A percentile compares a stretch with the other conserved stretches of the same genome.
phyloP scores from a whole-genome alignment of 2,113 vertebrate species.

The Prunella fulvescens region DNA sequence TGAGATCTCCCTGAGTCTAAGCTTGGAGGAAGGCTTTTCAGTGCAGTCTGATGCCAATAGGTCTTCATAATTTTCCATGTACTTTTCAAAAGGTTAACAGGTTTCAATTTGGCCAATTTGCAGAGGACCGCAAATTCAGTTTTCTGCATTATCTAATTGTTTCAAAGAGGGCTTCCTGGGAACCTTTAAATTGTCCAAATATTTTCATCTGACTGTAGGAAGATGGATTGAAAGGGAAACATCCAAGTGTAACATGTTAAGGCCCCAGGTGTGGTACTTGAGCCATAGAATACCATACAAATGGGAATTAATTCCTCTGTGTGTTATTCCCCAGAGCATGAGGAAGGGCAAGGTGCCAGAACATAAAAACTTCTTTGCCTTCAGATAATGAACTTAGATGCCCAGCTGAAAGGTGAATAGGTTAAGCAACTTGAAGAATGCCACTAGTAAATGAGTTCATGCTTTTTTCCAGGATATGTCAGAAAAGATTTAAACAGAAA shows the following conservation, averaged over 20 bases:
- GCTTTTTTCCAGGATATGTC: background rate
- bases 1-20: background rate
- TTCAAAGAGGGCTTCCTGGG: background rate
- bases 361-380: background rate
- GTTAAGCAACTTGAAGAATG: background rate
- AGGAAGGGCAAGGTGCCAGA: background rate
- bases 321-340: background rate
- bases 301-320: background rate
- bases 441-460: background rate
- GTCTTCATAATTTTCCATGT: background rate
- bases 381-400: background rate
- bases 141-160: background rate
- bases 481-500: background rate
- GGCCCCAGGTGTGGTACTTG: background rate
- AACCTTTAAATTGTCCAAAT: background rate
- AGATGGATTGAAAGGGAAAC: background rate
- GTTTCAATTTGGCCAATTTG: background rate
- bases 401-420: background rate
- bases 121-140: background rate
- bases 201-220: background rate
- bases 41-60: background rate
- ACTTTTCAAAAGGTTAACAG: background rate
- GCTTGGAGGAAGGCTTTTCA: background rate
- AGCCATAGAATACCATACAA: background rate
- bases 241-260: background rate